These are phyloP conservation scores for Tipula helvola DNA, from an alignment of 2,888 invertebrate genomes.

Conservation along the genomic window DNA sequence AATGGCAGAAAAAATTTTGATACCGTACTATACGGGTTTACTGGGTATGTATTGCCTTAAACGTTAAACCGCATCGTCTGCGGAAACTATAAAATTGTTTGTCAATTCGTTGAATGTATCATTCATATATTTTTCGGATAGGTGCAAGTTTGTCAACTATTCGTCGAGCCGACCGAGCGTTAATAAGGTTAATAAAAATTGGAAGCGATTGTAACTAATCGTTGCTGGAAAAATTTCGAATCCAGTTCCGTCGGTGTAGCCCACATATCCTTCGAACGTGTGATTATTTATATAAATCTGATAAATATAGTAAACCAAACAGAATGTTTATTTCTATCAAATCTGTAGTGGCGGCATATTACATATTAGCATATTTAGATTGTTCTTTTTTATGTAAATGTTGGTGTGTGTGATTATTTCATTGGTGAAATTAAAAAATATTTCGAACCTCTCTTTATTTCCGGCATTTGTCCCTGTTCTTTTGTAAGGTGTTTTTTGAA, in stretches of 20 bases:
- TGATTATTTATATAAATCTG: too few species aligned
- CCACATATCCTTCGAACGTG: background rate
- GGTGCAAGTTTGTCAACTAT: background rate
- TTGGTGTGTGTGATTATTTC: background rate
- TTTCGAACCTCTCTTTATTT: too few species aligned
- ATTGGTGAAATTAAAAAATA: background rate
- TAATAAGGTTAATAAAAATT: background rate
- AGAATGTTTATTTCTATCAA: too few species aligned
- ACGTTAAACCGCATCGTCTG: too few species aligned
- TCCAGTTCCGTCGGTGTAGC: too few species aligned
- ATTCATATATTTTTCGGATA: background rate
- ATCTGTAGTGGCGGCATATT: background rate
- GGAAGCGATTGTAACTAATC: background rate
- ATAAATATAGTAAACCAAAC: too few species aligned
- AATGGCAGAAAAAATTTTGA: too few species aligned
- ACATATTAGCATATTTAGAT: background rate
- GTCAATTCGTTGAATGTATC: background rate
- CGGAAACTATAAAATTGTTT: too few species aligned
- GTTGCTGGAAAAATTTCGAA: too few species aligned
- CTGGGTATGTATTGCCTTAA: too few species aligned
- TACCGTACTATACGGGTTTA: background rate
- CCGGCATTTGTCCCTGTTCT: too few species aligned
- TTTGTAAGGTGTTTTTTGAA: background rate
- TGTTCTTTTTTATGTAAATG: background rate
- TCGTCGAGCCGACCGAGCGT: background rate